Percentiles rank a stretch among this genome's conserved stretches.
Conservation (phyloP, 2,888 invertebrate species). For the Yponomeuta malinellus region DNA sequence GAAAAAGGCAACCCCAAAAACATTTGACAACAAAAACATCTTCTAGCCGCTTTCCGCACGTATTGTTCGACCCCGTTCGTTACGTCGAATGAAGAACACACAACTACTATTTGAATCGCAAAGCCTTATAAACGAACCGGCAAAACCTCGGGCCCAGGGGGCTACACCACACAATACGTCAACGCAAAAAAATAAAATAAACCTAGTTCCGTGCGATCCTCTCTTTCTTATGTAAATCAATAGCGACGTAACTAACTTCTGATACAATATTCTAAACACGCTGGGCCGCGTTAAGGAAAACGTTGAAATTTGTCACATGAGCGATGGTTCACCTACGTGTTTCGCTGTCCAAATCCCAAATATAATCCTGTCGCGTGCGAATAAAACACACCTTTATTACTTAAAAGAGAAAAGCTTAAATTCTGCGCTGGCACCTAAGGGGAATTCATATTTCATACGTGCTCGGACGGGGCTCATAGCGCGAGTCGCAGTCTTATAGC, state of each 20-base stretch:
- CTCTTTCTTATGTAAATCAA: slow-evolving; percentile 59
- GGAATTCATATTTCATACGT: slow-evolving; percentile 62
- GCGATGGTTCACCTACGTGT: slow-evolving; percentile 76
- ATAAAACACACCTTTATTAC: slow-evolving; percentile 75
- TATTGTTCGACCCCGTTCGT: slow-evolving; percentile 61
- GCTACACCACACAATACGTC: slow-evolving; percentile 48
- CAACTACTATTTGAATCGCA: slow-evolving; percentile 66
- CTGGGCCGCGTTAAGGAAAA: slow-evolving; percentile 70
- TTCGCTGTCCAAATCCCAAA: slow-evolving; percentile 51
- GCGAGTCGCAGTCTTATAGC: slow-evolving; percentile 67
- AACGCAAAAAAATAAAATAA: slow-evolving; percentile 19
- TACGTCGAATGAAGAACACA: slow-evolving; percentile 48
- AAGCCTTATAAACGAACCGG: slow-evolving; percentile 67
- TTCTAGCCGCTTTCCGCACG: slow-evolving; percentile 61
- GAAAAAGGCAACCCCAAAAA: slow-evolving; percentile 47
- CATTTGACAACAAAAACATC: slow-evolving; percentile 44
- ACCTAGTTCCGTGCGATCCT: slow-evolving; percentile 18
- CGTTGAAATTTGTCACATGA: slow-evolving; percentile 76
- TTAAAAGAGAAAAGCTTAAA: slow-evolving; percentile 70
- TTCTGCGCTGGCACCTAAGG: slow-evolving; percentile 53
- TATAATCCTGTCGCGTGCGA: slow-evolving; percentile 65
- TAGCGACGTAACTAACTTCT: slow-evolving; percentile 49
- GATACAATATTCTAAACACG: slow-evolving; percentile 74
- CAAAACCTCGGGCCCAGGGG: slow-evolving; percentile 49
- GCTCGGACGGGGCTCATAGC: slow-evolving; percentile 52